Base-by-base conservation (phyloP, 2,888 invertebrate genomes). In the Drosophila colorata region DNA sequence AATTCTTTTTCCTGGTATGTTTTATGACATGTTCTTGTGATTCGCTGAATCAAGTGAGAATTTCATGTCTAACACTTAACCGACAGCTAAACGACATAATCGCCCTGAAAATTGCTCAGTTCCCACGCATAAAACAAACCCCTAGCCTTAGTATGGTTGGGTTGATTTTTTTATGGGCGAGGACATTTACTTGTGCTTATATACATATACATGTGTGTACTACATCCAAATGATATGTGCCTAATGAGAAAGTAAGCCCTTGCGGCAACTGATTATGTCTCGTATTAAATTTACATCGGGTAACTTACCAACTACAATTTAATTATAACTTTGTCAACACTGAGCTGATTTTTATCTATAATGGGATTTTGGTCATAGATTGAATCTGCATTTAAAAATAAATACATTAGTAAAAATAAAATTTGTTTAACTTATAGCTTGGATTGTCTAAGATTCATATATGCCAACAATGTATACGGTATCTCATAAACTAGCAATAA, bases 21-120 rank as follows among this genome's bases (percentile, higher is more conserved):
- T 59, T 73, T 46, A 66, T 52, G 52, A 44, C 51, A 40, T 77
- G 69, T 58, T 59, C 51, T 56, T 59, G 40, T 65, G 78, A 55
- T 65, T 59, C 38, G 49, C 31, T 51, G 57, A 74, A 66, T 70
- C 70, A 70, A 69, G 59, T 63, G 82, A 44, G 59, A 67, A 49
- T 78, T 65, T 65, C 43, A 65, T 82, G 75, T 67, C 59, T 48
- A 70, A 68, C 79, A 70, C 70, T 68, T 81, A 69, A 63, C 64
- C 66, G 55, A 60, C 48, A 69, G 55, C 61, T 78, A 82, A 78
- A 61, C 69, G 75, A 44, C 67, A 67, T 82, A 82, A 78, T 78
- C 82, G 79, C 55, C 52, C 64, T 35, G 66, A 44, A 78, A 74
- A 81, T 68, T 57, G 77, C 57, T 61, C 59, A 56, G 56, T 51